Evolutionary conservation across 1,140 invertebrate genomes (phyloP).

Genomic region (Lepidurus packardi): DNA sequence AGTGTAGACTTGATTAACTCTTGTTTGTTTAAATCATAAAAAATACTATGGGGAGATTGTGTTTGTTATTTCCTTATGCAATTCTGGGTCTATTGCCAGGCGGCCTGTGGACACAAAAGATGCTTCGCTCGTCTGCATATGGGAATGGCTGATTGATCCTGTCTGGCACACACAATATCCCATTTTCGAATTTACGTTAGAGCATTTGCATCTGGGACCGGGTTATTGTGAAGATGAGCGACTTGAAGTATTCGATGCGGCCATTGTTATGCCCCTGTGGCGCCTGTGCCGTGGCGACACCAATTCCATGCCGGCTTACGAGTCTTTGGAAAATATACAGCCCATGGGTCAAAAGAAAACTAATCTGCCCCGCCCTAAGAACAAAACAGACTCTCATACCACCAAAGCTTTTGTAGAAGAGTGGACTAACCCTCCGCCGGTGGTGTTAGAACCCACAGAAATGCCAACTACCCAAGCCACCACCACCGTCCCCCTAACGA

Average conservation of each 20-base stretch:
- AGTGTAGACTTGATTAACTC: not conserved
- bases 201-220: not conserved
- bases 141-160: not conserved
- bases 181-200: not conserved
- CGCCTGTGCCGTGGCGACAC: not conserved
- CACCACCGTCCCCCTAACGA: not conserved
- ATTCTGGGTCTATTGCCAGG: not conserved
- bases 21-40: not conserved
- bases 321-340: not conserved
- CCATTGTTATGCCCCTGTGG: not conserved
- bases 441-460: not conserved
- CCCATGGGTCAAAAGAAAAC: not conserved
- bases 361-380: not conserved
- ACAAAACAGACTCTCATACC: not conserved
- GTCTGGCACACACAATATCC: not conserved
- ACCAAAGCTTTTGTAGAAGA: slow-evolving; percentile 8
- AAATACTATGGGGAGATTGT: not conserved
- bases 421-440: not conserved
- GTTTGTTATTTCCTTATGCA: not conserved
- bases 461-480: not conserved
- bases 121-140: not conserved
- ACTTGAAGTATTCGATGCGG: not conserved
- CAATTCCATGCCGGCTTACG: not conserved
- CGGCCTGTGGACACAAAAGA: not conserved
- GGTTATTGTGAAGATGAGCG: not conserved